These are phyloP conservation scores for Drosophila fuyamai DNA, from an alignment of 1,140 invertebrate species.

Conservation along the genomic window DNA sequence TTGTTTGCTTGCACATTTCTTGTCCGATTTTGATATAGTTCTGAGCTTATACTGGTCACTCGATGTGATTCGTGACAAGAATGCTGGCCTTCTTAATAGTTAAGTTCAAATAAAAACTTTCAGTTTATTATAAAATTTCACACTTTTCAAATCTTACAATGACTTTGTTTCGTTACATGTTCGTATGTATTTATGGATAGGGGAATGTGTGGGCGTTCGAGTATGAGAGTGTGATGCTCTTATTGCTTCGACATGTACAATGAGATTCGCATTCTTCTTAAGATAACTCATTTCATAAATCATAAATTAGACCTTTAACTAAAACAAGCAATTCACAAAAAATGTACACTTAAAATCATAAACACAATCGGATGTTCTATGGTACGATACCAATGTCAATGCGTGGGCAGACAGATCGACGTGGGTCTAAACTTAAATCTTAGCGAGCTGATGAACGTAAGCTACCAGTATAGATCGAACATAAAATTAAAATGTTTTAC, in stretches of 20 bases:
- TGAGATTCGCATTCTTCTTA: constrained; percentile 77
- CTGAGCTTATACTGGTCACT: constrained; percentile 51
- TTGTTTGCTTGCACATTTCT: constrained; percentile 17
- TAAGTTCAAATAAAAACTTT: constrained; percentile 70
- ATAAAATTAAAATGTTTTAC: constrained; percentile 65
- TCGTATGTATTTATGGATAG: constrained; percentile 31
- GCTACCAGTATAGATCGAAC: constrained; percentile 63
- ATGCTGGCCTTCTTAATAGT: constrained; percentile 53
- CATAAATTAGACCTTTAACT: constrained; percentile 67
- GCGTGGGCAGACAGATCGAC: constrained; percentile 5
- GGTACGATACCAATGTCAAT: constrained; percentile 12
- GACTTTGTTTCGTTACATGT: constrained; percentile 61
- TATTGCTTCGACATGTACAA: constrained; percentile 58
- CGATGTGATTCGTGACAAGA: constrained; percentile 35
- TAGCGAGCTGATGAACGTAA: constrained; percentile 71
- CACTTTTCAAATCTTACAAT: constrained; percentile 66
- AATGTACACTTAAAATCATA: constrained; percentile 76
- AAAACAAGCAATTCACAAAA: constrained; percentile 67
- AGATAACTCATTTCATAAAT: constrained; percentile 59
- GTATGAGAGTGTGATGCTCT: constrained; percentile 43
- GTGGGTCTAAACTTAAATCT: constrained; percentile 49
- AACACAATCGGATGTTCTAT: constrained; percentile 51
- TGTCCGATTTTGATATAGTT: constrained; percentile 52
- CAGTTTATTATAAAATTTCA: constrained; percentile 75
- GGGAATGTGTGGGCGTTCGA: constrained; percentile 40